These are phyloP conservation scores for Cossypha heuglini DNA, from an alignment of 2,797 vertebrate species.

Conservation along the genomic window DNA sequence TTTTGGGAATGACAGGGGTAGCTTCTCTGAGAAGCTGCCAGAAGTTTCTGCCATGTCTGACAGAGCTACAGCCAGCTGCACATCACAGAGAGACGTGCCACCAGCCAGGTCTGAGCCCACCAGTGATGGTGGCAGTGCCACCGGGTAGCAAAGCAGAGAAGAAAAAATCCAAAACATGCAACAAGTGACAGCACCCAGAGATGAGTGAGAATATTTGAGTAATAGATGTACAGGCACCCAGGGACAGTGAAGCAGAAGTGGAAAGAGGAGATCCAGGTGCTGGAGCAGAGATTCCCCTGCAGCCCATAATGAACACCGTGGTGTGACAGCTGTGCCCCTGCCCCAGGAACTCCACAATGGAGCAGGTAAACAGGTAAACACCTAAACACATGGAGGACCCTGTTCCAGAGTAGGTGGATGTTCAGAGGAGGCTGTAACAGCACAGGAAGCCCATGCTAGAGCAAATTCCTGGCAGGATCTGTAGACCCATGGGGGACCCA, in stretches of 20 bases:
- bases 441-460: background rate
- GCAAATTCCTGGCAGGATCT: background rate
- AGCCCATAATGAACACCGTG: background rate
- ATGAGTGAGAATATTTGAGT: background rate
- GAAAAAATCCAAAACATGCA: background rate
- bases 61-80: no score
- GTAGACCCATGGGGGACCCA: no score
- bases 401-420: background rate
- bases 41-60: background rate
- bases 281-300: accelerated
- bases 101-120: background rate
- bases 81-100: no score
- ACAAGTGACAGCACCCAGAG: background rate
- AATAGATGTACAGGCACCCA: background rate
- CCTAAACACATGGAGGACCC: background rate
- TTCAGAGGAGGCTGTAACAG: background rate
- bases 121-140: background rate
- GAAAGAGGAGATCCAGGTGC: background rate
- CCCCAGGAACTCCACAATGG: accelerated
- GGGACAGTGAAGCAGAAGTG: background rate
- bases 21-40: background rate
- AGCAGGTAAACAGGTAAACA: background rate
- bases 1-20: background rate
- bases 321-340: background rate
- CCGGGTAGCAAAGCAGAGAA: accelerated